Evolutionary conservation across 2,797 vertebrate species (phyloP), one percentile per base, ranked within the genome.

Genomic region (Chelmon rostratus): DNA sequence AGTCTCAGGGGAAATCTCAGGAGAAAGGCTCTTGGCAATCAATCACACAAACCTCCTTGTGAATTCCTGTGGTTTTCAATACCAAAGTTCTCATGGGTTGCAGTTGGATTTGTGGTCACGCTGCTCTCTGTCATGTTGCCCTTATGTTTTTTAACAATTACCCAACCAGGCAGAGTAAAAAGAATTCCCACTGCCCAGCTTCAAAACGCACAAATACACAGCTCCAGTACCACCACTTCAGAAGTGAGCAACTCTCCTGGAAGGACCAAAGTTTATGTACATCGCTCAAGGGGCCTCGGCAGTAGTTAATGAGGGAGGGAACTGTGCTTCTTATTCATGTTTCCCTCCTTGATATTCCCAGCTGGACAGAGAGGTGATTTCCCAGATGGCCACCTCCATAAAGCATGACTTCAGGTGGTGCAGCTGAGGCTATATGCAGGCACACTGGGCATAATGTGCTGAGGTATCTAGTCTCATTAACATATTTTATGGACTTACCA

Each of bases 381-480:
- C 92, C 90, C 90, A 91, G 84, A 84, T 89, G 86, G 88, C 80
- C 79, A 72, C 62, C 81, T 87, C 71, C 74, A 79, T 84, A 86
- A 86, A 87, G 86, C 70, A 74, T 58, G 67, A 83, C 81, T 83
- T 82, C 82, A 88, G 84, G 76, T 76, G 76, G 49, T 85, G 76
- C 73, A 69, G 73, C 62, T 59, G 62, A 76, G 68, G 72, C 75
- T 68, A 53, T n/a, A 73, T 4, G 68, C 84, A 82, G 49, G 56
- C 63, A 50, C 6, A 44, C 63, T 57, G 54, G 57, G 52, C 49
- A 52, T 56, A 84, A 78, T 76, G 44, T 59, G 52, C 35, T 12
- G n/a, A 64, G 49, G 59, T 79, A 62, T 79, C 54, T 63, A 12
- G 54, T 71, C 76, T 68, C 72, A 88, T 87, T 88, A 82, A 81